Evolutionary conservation across 2,888 invertebrate genomes (phyloP), one percentile per base, ranked within the genome.

Genomic region (Geotrupes spiniger): DNA sequence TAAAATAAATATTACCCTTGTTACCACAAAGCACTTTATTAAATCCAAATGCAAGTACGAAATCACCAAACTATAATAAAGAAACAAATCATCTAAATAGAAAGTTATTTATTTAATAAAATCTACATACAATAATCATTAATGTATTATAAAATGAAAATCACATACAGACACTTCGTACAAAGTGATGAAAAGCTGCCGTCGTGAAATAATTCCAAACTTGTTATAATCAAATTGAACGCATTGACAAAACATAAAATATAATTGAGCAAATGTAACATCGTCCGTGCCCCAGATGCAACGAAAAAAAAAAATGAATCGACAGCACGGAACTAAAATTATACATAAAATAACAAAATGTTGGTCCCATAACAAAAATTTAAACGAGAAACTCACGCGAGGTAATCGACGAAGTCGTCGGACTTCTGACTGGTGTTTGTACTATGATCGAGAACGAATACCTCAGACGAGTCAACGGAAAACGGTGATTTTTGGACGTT

Each of bases 331-430:
- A 28, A 28, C 4, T 31, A 12, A 15, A 33, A 33, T 33, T 33
- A 33, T 12, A 8, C 3, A 33, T 33, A 1, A 33, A 33, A 3
- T 21, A 21, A 21, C 46, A 29, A 25, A 48, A 45, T 42, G 45
- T 52, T 57, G 57, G 54, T 57, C 57, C 54, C 57, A 40, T 52
- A 57, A 57, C 57, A 51, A 53, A 57, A 57, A 46, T 44, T 28
- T 36, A 36, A 42, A 50, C 26, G 21, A 27, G 29, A 44, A 46
- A 41, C 38, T 28, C 36, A 11, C 17, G 4, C 33, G 36, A 16
- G 46, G 36, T 46, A 46, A 41, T 40, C 31, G 39, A 39, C 36
- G 17, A 9, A 15, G 40, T 46, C 31, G 26, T 21, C 12, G 25
- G 25, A 33, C 40, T 50, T 49, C 42, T 42, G 42, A 42, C 42